Evolutionary conservation across 2,888 invertebrate species (phyloP).

Genomic region (Pyrgus malvae): DNA sequence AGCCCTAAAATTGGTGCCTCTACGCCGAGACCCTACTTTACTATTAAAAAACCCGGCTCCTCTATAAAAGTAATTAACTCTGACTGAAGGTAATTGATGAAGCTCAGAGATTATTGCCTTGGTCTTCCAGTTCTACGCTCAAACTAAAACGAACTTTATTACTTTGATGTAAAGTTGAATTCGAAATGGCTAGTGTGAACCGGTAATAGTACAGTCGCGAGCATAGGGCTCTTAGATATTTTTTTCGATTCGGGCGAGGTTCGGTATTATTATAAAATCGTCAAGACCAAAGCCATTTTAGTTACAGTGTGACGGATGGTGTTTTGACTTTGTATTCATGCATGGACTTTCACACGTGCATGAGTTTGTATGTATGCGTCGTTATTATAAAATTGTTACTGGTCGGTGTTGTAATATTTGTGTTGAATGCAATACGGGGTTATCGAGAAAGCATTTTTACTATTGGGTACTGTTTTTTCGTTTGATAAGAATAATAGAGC

Average conservation of each 20-base stretch:
- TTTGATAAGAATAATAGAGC: no score
- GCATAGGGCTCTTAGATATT: conserved; percentile 65
- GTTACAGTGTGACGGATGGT: conserved; percentile 66
- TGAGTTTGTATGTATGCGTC: conserved; percentile 26
- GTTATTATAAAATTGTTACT: conserved; percentile 13
- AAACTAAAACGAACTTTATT: conserved; percentile 31
- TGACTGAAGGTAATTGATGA: conserved; percentile 80
- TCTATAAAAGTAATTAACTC: conserved; percentile 82
- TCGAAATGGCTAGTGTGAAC: conserved; percentile 14
- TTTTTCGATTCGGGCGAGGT: conserved; percentile 41
- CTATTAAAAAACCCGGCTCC: conserved; percentile 58
- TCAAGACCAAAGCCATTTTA: conserved; percentile 65
- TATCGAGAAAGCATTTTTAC: not conserved
- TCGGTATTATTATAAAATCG: conserved; percentile 79
- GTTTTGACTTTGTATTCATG: conserved; percentile 53
- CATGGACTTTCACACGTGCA: conserved; percentile 1
- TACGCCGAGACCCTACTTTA: conserved; percentile 45
- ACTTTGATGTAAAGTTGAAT: not conserved
- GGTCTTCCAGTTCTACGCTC: conserved; percentile 39
- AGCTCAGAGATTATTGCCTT: conserved; percentile 74
- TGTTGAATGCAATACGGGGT: not conserved
- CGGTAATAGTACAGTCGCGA: conserved; percentile 66
- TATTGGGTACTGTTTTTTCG: no score
- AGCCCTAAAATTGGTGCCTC: conserved; percentile 42
- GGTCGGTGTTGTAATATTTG: not conserved